Base-by-base conservation (phyloP, 2,113 vertebrate species). In the Pogona vitticeps region DNA sequence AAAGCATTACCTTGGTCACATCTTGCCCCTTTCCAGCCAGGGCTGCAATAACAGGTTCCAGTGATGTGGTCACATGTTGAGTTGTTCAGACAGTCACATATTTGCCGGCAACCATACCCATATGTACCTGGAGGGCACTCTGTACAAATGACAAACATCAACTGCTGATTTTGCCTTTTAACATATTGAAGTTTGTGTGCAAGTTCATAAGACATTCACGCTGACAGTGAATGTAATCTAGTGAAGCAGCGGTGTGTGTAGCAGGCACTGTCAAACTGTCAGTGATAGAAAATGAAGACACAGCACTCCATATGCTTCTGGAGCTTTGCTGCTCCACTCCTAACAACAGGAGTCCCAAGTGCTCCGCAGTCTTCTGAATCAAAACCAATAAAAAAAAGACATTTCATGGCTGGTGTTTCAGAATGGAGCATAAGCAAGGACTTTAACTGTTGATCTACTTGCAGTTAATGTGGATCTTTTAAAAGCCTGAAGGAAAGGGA, bases 61-160 rank as follows among this genome's bases (percentile, higher is more conserved):
- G 98, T 99, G 95, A 99, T 98, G 95, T 99, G 98, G 95, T 99
- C 98, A 56, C 99, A 99, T 36, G 98, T 99, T 82, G 98, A 98
- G 94, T 99, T 99, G 92, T 99, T 99, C 15, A 99, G 96, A 90
- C 99, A 99, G 90, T 99, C 98, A 68, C 99, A 99, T 83, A 98
- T 96, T 94, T 99, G 99, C 26, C 98, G 98, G 89, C 99, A 99
- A 36, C 98, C 99, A 0, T 99, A 99, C 63, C 99, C 99, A 0
- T 98, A 99, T 0, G 98, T 98, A 38, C 98, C 98, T 18, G 96
- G 92, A n/a, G 97, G 97, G 84, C 98, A 99, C 89, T 97, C 99
- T 99, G 93, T 68, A 82, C 79, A 88, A 83, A 38, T 83, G 59
- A 82, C 0, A 67, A 56, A 83, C 80, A 86, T 18, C 2, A 80